phyloP scores from a whole-genome alignment of 1,140 invertebrate species.

The Pentalonia nigronervosa region DNA sequence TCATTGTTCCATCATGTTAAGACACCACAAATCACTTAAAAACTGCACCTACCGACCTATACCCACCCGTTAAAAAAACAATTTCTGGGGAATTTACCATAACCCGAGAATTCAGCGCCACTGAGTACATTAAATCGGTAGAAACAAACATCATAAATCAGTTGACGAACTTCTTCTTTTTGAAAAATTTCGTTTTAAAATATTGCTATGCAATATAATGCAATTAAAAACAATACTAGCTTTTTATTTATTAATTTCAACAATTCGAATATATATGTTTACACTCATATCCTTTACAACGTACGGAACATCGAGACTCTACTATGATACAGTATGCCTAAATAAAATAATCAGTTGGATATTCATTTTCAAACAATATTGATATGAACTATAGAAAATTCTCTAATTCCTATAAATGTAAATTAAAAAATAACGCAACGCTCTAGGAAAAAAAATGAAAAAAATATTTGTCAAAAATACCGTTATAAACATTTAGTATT shows the following conservation, averaged over 20 bases:
- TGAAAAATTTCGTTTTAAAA: neutral
- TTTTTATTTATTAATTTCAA: no score
- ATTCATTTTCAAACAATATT: neutral
- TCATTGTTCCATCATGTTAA: neutral
- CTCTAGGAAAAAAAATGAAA: no score
- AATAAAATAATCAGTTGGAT: neutral
- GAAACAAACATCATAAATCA: neutral
- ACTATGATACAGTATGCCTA: neutral
- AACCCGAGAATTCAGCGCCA: neutral
- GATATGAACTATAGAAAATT: neutral
- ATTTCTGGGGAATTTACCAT: neutral
- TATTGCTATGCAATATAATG: neutral
- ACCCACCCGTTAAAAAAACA: neutral
- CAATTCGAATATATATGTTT: no score
- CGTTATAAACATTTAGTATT: neutral
- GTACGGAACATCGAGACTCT: neutral
- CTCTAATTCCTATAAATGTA: neutral
- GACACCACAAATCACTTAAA: neutral
- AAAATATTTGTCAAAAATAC: neutral
- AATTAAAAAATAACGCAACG: no score
- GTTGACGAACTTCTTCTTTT: neutral
- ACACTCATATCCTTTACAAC: no score
- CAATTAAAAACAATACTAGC: neutral
- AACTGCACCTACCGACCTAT: neutral
- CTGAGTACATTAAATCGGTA: neutral